Evolutionary conservation across 1,140 invertebrate species (phyloP).

Genomic region (Drosophila repleta): DNA sequence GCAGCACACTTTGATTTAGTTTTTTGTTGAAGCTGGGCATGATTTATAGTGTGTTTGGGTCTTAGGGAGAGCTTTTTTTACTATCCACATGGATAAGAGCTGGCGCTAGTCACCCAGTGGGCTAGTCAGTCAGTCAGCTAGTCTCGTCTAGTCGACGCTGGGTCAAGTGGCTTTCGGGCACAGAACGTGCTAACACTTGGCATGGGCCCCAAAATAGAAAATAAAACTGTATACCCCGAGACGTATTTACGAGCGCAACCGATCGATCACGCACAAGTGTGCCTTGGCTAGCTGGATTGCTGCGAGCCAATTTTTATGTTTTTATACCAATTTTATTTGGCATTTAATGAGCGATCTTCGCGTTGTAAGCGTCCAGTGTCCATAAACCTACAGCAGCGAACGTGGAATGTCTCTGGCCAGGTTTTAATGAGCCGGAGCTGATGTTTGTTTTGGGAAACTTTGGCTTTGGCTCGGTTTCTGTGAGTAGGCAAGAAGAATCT

Average conservation of each 20-base stretch:
- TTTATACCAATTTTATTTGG: slow-evolving; percentile 81
- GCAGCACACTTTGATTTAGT: slow-evolving; percentile 68
- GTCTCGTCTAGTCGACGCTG: slow-evolving; percentile 14
- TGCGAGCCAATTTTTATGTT: slow-evolving; percentile 69
- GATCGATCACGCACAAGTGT: slow-evolving; percentile 67
- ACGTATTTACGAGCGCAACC: slow-evolving; percentile 41
- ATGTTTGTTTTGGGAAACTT: slow-evolving; percentile 60
- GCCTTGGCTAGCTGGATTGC: slow-evolving; percentile 13
- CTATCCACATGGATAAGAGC: slow-evolving; percentile 1
- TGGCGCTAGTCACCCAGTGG: slow-evolving; percentile 51
- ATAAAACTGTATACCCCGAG: background rate
- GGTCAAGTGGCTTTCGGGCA: slow-evolving; percentile 58
- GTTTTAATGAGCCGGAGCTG: slow-evolving; percentile 68
- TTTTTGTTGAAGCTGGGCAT: slow-evolving; percentile 46
- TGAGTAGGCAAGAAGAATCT: slow-evolving; percentile 61
- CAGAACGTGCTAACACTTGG: slow-evolving; percentile 75
- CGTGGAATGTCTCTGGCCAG: slow-evolving; percentile 68
- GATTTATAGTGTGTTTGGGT: slow-evolving; percentile 70
- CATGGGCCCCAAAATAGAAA: slow-evolving; percentile 1
- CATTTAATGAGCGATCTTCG: slow-evolving; percentile 81
- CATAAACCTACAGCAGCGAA: slow-evolving; percentile 74
- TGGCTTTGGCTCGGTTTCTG: background rate
- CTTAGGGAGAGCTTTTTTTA: slow-evolving; percentile 28
- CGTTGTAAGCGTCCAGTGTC: slow-evolving; percentile 64
- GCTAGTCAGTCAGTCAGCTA: background rate